A percentile compares a stretch with the other conserved stretches of the same genome.
Conservation (phyloP, 2,113 vertebrate genomes). For the Ursus arctos region DNA sequence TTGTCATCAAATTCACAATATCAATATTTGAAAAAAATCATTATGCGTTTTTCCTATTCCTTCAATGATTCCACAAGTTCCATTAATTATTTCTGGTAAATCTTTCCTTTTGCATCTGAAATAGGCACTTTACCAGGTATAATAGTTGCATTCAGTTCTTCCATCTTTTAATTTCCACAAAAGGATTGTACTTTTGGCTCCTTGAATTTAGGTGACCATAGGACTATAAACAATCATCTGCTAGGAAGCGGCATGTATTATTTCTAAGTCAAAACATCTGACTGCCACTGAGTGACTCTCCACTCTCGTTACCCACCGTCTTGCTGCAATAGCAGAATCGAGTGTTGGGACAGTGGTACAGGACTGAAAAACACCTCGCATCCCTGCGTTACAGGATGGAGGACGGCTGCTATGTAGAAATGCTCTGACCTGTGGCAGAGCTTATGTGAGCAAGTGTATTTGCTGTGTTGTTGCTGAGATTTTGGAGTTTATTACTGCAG, state of each 20-base stretch:
- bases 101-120: neutral
- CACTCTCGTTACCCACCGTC: neutral
- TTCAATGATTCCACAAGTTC: neutral
- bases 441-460: neutral
- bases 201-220: neutral
- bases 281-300: neutral
- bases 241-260: neutral
- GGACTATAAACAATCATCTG: neutral
- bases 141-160: neutral
- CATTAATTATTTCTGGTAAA: neutral
- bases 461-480: neutral
- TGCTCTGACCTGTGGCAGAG: neutral
- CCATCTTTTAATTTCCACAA: neutral
- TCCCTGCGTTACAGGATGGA: neutral
- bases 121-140: neutral
- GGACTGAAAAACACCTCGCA: conserved; percentile 7
- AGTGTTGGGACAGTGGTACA: neutral
- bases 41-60: neutral
- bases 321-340: neutral
- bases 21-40: neutral
- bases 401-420: neutral
- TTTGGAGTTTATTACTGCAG: neutral
- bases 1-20: neutral
- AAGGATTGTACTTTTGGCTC: neutral
- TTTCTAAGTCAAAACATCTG: neutral